Conservation (phyloP, 2,113 vertebrate species). For the Saccopteryx leptura region DNA sequence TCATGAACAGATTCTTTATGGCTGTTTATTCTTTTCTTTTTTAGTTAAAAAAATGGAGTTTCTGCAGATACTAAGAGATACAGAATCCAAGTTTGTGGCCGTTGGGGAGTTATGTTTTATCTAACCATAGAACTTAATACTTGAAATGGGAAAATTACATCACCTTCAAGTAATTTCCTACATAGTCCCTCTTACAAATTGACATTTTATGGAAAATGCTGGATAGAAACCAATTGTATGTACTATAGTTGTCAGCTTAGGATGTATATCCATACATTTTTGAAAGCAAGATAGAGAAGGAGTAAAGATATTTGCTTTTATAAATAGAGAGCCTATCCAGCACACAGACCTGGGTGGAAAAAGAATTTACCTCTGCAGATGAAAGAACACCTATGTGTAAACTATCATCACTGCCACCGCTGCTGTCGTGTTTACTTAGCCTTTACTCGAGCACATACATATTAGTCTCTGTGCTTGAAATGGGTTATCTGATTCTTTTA, state of each 20-base stretch:
- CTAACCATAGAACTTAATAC: conserved; percentile 7
- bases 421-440: background rate
- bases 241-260: background rate
- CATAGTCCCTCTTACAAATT: background rate
- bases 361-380: background rate
- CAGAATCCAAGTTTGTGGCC: background rate
- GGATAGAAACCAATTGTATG: background rate
- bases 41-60: conserved; percentile 43
- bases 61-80: background rate
- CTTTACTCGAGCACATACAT: background rate
- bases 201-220: background rate
- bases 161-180: conserved; percentile 50
- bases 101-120: conserved; percentile 51
- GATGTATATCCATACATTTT: background rate
- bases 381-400: background rate
- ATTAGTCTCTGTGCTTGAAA: background rate
- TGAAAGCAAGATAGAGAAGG: conserved; percentile 42
- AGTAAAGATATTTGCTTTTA: background rate
- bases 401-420: background rate
- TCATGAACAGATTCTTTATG: background rate
- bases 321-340: background rate
- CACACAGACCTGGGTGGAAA: background rate
- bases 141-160: background rate
- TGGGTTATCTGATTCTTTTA: background rate
- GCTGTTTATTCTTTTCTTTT: conserved; percentile 12